Evolutionary conservation across 2,888 invertebrate species (phyloP), one percentile per base, ranked within the genome.

Genomic region (Ceraclea dissimilis): DNA sequence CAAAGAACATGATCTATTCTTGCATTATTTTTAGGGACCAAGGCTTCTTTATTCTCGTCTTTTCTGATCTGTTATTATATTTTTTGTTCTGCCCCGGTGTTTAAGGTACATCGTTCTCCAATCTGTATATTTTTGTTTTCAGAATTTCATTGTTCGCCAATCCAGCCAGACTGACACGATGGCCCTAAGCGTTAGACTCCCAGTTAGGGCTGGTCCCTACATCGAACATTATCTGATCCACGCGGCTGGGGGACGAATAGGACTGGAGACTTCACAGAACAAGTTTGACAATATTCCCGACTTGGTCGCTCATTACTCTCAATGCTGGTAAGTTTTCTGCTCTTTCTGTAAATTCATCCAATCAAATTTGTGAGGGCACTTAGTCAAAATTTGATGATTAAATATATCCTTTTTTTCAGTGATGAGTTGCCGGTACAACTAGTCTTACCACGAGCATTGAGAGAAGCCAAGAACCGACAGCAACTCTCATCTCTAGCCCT

Each of bases 151-250:
- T 51, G 95, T 97, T 39, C 85, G 96, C 49, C 91, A 93, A 68
- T 95, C 95, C 44, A 94, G 94, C 67, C 93, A 94, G 70, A 83
- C 88, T 44, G 89, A 91, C 66, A 94, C 95, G 53, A 93, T 95
- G 93, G 96, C 96, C 43, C 84, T 97, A 63, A 93, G 93, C 49
- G 93, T 96, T 49, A 86, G 94, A 11, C 78, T 93, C 61, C 92
- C 93, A 1, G 83, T 85, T 18, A 89, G 89, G 66, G 90, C 88
- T 67, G 90, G 92, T 1, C 90, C 92, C 8, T 93, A 93, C 72
- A 93, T 95, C 67, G 95, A 97, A 70, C 96, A 97, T 74, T 97
- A 96, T 78, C 83, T 97, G 66, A 92, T 97, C 64, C 94, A 94
- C 72, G 88, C 91, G 16, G 81, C 85, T 50, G 82, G 81, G 44